phyloP scores from a whole-genome alignment of 2,888 invertebrate genomes.

The Ellobium chinense region DNA sequence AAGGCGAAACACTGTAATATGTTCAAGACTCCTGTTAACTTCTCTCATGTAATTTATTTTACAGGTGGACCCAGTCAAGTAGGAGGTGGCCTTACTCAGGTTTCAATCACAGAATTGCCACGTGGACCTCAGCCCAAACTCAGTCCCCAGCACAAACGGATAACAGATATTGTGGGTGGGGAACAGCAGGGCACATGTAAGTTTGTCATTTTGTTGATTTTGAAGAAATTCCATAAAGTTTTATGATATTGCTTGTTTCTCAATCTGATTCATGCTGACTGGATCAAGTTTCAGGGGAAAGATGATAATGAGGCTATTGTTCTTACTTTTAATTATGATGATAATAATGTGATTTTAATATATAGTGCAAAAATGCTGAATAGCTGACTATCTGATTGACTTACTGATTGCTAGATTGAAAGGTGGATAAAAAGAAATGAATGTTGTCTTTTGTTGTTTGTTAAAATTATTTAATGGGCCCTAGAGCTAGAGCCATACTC shows the following conservation, averaged over 20 bases:
- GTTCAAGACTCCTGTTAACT: too few species aligned
- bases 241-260: background rate
- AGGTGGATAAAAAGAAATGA: too few species aligned
- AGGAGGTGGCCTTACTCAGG: slow-evolving; percentile 33
- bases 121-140: slow-evolving; percentile 51
- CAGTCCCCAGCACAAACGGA: slow-evolving; percentile 60
- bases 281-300: background rate
- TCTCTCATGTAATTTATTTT: background rate
- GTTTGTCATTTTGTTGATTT: background rate
- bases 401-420: too few species aligned
- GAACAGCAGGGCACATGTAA: slow-evolving; percentile 37
- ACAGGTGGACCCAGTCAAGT: slow-evolving; percentile 1
- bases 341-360: too few species aligned
- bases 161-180: slow-evolving; percentile 58
- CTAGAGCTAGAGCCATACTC: too few species aligned
- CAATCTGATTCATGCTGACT: too few species aligned
- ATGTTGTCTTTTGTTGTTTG: too few species aligned
- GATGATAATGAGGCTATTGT: background rate
- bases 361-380: too few species aligned
- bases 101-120: slow-evolving; percentile 58
- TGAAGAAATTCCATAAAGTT: too few species aligned
- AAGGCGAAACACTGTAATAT: too few species aligned
- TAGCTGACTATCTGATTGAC: too few species aligned
- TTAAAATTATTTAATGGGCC: too few species aligned
- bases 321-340: background rate